A percentile compares a stretch with the other conserved stretches of the same genome.
phyloP scores from a whole-genome alignment of 2,888 invertebrate genomes.

The Plagodis pulveraria region DNA sequence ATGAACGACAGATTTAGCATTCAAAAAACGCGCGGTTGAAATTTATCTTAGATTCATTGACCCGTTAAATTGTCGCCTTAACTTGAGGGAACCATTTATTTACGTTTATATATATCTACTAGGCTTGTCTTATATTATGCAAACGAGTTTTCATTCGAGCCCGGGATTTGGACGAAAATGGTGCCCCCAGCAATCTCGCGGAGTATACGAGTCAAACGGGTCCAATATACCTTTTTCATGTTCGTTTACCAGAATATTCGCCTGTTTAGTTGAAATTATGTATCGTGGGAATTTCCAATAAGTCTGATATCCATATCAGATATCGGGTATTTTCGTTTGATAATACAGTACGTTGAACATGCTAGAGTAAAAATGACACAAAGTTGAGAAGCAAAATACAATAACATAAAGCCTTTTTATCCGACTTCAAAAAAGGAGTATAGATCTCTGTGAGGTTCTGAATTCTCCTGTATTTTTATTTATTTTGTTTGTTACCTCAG shows the following conservation, averaged over 20 bases:
- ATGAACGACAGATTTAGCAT: conserved; percentile 62
- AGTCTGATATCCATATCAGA: background rate
- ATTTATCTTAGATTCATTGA: conserved; percentile 71
- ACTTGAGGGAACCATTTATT: conserved; percentile 75
- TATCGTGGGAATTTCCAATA: conserved; percentile 21
- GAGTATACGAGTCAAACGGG: conserved; percentile 54
- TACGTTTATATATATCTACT: conserved; percentile 56
- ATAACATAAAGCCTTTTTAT: too few species aligned
- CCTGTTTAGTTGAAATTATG: conserved; percentile 38
- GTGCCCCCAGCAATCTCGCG: conserved; percentile 52
- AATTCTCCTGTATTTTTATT: too few species aligned
- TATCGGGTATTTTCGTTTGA: too few species aligned
- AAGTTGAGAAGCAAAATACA: too few species aligned
- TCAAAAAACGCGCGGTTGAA: conserved; percentile 61
- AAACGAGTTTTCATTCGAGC: conserved; percentile 68
- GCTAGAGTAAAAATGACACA: too few species aligned
- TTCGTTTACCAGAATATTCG: conserved; percentile 44
- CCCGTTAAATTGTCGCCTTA: conserved; percentile 77
- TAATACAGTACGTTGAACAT: too few species aligned
- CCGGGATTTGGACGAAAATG: conserved; percentile 54
- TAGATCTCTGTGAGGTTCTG: too few species aligned
- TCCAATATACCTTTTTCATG: conserved; percentile 51
- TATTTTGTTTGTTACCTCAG: too few species aligned
- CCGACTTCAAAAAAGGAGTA: too few species aligned
- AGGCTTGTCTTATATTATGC: conserved; percentile 72